Base-by-base conservation (phyloP, 1,140 invertebrate species). In the Portunus trituberculatus region DNA sequence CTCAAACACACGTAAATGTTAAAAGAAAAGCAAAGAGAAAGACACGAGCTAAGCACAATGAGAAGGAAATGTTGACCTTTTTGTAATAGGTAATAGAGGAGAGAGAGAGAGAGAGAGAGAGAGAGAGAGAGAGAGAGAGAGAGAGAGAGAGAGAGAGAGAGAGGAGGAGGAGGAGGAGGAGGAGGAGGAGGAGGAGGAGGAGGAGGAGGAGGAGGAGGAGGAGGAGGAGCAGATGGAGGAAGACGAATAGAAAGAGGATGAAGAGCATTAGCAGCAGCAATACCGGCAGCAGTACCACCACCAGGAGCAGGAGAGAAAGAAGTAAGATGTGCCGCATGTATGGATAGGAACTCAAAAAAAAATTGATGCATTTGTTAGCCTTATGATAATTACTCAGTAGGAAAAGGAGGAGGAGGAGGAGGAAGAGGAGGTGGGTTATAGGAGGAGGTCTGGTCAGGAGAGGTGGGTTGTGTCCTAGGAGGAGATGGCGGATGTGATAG, bases 401-500 rank as follows among this genome's bases (percentile, higher is more conserved):
- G 39, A 45, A 20, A 45, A 89, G 87, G 87, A 46, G 20, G 20
- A 89, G 87, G 39, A 89, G 87, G 39, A n/a, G 28, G 31, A 89
- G 32, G 84, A 28, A 20, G 29, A 84, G 16, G 7, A 4, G 31
- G 84, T 87, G 84, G 84, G 84, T 87, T 39, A 46, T 39, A 10
- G 31, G 39, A 32, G 84, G 31, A 46, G 29, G 14, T 0, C 6
- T 8, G 84, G 84, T 87, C 16, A 28, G 31, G 84, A 3, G 31
- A 32, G 84, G 84, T 32, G 31, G 84, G 84, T 76, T 25, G 67
- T 25, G 86, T 88, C 28, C 14, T 32, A 25, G 89, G 45, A 46
- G 45, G 31, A 48, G 89, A 91, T 91, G 89, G 89, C 46, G 89
- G 89, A 32, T 52, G 89, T 91, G 89, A 91, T 91, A 91, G 89